Base-by-base conservation (phyloP, 2,797 vertebrate species). In the Dryobates pubescens region DNA sequence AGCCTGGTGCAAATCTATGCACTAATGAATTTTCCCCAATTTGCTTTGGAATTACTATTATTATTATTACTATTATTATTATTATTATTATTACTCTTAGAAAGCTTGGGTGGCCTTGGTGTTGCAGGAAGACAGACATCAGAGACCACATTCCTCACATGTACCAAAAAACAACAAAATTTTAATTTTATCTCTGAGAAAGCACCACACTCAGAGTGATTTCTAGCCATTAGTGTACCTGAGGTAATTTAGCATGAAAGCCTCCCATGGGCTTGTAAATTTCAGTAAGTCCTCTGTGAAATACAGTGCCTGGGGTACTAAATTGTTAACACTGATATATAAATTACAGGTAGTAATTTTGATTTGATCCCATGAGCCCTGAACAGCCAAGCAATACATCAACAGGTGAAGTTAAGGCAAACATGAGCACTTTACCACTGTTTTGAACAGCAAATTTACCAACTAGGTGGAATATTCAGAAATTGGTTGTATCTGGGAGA, bases 121-220 rank as follows among this genome's bases (percentile, higher is more conserved):
- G n/a, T 47, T 82, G 47, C 51, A 12, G 17, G 32, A 71, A 30
- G 27, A 63, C 13, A 80, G 8, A 16, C 78, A 13, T 22, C 0
- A 0, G 19, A 26, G 6, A 76, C 17, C 10, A 64, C 58, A 78
- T 53, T 88, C 34, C 29, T 82, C 56, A 65, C 26, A n/a, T 17
- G 14, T 74, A 68, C 54, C 36, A 67, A 49, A 59, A 76, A 67
- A n/a, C 47, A 3, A 29, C 7, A 16, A 59, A 45, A 24, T 17
- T 57, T 87, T 76, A 71, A 4, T 62, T 65, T 49, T 56, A 1
- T n/a, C 14, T 80, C 56, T 86, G 80, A 72, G 27, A 78, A 7
- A 54, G 1, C 1, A 8, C 32, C 34, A 24, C 19, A 29, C 4
- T 22, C 1, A 0, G 17, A 3, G 9, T 67, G 56, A 78, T 23